Base-by-base conservation (phyloP, 2,797 vertebrate genomes). In the Danio jaintianensis region DNA sequence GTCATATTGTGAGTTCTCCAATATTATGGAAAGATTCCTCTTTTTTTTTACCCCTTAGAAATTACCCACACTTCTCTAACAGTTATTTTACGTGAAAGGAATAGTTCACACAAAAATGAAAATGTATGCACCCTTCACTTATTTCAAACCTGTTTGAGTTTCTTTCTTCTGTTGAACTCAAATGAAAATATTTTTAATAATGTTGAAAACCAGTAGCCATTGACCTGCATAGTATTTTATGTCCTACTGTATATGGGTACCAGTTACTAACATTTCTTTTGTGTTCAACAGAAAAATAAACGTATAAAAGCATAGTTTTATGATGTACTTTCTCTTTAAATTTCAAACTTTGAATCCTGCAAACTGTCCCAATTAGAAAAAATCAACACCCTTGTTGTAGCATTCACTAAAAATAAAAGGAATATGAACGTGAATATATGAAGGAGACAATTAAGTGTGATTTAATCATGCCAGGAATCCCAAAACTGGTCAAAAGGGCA, bases 1-100 rank as follows among this genome's bases (percentile, higher is more conserved):
- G 40, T 69, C 74, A 81, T 80, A 78, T 85, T 78, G 86, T 87
- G 86, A 85, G 85, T 88, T 85, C 82, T 82, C 55, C 70, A 69
- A 72, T 50, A 56, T 83, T 52, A 59, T 47, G 43, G 16, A 59
- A 74, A 69, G 45, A 59, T 61, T 62, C 55, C 43, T 58, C 38
- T 29, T 29, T 29, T 29, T n/a, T 16, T 11, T 68, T 42, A n/a
- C 66, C 22, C 29, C n/a, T 38, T 45, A 47, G 50, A 40, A 63
- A 72, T 70, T 3, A 76, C 71, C 43, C 58, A 70, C 50, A 69
- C 63, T 73, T 76, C 52, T 75, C 47, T 71, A 53, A 53, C 15
- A 20, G 22, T 9, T 64, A 29, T 29, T 1, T 29, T 1, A 29
- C 1, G 29, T 29, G 29, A 29, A 29, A 1, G 29, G 29, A 29